Evolutionary conservation across 2,113 vertebrate genomes (phyloP), one percentile per base, ranked within the genome.

Genomic region (Dryoscopus gambensis): DNA sequence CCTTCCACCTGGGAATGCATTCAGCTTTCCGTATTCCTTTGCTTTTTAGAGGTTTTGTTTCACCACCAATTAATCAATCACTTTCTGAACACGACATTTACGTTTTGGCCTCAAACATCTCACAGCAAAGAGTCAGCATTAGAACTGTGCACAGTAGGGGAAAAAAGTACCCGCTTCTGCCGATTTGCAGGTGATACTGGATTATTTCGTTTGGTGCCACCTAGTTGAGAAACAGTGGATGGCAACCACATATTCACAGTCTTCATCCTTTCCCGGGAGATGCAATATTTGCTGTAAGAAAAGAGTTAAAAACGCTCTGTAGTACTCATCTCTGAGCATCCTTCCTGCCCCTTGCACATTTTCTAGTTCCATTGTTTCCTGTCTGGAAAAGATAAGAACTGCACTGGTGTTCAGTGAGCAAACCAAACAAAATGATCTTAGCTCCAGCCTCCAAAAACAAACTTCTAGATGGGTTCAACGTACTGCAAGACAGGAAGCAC

Each of bases 171-270:
- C 31, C 71, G 37, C 11, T 79, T 35, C 39, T 27, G 35, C 56
- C 31, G 53, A 27, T 39, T 68, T 65, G 40, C 25, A 14, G 59
- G 17, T 31, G 17, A 42, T 35, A 15, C 16, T 50, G 56, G 70
- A 56, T 35, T 24, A 13, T 90, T 93, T 87, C 15, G 4, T 71
- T 88, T 95, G 70, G 82, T 95, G 95, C 88, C 96, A 90, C 70
- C 92, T 94, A 89, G 92, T 5, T 16, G 95, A 85, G 57, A 88
- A 90, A 79, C n/a, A n/a, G 82, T 44, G n/a, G 40, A 85, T 76
- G 33, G 62, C 94, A 96, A 49, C 53, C 31, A 17, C 22, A 19
- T 57, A 19, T 23, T 70, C 46, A 22, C 6, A 14, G 39, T 7
- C 59, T 44, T 49, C 16, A 5, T 49, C 28, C 31, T 30, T 70